Conservation (phyloP, 1,140 invertebrate species). For the Macrobrachium rosenbergii region DNA sequence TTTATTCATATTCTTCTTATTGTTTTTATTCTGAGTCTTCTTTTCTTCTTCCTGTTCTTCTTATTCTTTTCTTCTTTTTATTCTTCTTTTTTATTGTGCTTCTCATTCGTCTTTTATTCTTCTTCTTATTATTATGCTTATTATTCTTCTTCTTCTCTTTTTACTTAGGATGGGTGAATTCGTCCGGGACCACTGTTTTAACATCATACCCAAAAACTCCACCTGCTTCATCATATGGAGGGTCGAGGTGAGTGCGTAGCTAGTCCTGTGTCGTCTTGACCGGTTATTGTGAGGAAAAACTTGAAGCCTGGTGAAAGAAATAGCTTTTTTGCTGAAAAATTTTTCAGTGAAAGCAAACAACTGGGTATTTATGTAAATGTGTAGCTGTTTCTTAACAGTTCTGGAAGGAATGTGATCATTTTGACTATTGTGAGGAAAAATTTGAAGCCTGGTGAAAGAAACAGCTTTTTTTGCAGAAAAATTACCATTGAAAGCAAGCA, state of each 20-base stretch:
- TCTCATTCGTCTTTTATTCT: neutral
- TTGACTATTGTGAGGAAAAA: too few relatives aligned
- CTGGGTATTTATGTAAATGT: too few relatives aligned
- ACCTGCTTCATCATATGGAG: slow-evolving; percentile 85
- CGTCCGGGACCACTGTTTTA: slow-evolving; percentile 75
- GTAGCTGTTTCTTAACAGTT: too few relatives aligned
- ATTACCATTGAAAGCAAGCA: too few relatives aligned
- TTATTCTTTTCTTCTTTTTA: neutral
- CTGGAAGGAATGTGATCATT: too few relatives aligned
- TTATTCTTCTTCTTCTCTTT: neutral
- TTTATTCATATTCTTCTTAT: neutral
- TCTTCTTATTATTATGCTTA: neutral
- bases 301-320: too few relatives aligned
- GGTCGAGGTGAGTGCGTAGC: slow-evolving; percentile 77
- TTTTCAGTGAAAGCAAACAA: too few relatives aligned
- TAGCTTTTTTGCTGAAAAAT: too few relatives aligned
- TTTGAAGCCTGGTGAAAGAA: too few relatives aligned
- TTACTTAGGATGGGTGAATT: slow-evolving; percentile 47
- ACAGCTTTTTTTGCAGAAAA: too few relatives aligned
- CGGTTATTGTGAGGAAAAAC: too few relatives aligned
- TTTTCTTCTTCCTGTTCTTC: neutral
- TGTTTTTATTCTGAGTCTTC: neutral
- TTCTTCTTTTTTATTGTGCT: neutral
- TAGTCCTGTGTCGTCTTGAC: neutral
- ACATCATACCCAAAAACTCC: slow-evolving; percentile 80